A percentile compares a stretch with the other conserved stretches of the same genome.
Evolutionary conservation across 2,113 vertebrate genomes (phyloP).

Genomic region (Anser brachyrhynchus): DNA sequence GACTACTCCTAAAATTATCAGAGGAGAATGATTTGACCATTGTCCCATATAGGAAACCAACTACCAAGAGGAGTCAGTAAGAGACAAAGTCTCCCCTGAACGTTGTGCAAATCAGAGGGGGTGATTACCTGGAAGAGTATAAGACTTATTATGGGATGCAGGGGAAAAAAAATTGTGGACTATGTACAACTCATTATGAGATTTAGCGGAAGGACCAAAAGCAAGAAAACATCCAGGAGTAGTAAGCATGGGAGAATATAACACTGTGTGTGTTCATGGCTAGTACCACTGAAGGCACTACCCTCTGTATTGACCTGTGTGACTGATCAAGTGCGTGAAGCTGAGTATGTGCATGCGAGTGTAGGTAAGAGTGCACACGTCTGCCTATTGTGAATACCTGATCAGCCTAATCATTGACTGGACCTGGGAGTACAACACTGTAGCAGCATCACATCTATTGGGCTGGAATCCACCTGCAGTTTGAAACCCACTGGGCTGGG

Average conservation of each 20-base stretch:
- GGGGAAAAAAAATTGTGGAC: neutral
- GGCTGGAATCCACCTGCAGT: neutral
- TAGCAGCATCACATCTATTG: neutral
- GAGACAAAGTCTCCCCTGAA: neutral
- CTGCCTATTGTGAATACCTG: fast-evolving
- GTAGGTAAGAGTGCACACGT: fast-evolving
- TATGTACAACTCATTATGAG: neutral
- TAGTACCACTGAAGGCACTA: neutral
- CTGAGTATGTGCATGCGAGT: fast-evolving
- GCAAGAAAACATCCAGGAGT: neutral
- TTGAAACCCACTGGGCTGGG: neutral
- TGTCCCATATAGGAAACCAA: neutral
- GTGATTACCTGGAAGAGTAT: neutral
- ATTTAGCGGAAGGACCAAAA: neutral
- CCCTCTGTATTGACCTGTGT: neutral
- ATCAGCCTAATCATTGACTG: neutral
- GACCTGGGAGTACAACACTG: neutral
- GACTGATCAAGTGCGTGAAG: fast-evolving
- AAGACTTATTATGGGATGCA: neutral
- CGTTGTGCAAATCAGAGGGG: fast-evolving
- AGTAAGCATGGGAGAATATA: neutral
- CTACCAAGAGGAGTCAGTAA: neutral
- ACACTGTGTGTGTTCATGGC: neutral
- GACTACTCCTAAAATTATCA: neutral
- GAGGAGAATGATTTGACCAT: neutral